These are phyloP conservation scores for Agonopterix arenella DNA, from an alignment of 2,888 invertebrate genomes.

Conservation along the genomic window DNA sequence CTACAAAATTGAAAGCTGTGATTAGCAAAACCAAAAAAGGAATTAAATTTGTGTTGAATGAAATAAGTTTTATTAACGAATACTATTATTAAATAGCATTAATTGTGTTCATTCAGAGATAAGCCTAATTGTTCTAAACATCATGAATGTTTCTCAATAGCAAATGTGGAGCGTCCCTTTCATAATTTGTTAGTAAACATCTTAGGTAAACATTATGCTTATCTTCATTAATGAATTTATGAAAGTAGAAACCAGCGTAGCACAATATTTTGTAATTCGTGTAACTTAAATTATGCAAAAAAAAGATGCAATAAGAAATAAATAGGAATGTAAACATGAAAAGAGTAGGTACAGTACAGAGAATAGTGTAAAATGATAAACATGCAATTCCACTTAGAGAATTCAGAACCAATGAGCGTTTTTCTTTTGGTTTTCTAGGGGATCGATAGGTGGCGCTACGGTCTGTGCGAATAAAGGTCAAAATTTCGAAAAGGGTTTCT, in stretches of 20 bases:
- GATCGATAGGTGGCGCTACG: too few species aligned
- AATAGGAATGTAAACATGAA: conserved; percentile 10
- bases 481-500: too few species aligned
- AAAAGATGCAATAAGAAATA: conserved; percentile 5
- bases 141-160: conserved; percentile 15
- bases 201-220: conserved; percentile 31
- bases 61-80: too few species aligned
- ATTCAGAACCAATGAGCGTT: too few species aligned
- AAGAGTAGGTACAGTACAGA: conserved; percentile 8
- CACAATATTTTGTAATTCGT: conserved; percentile 17
- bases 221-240: conserved; percentile 26
- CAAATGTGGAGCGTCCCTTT: conserved; percentile 29
- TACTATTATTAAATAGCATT: conserved; percentile 1
- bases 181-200: conserved; percentile 32
- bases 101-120: conserved; percentile 17
- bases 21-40: too few species aligned
- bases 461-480: too few species aligned
- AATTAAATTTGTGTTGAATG: too few species aligned
- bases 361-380: conserved; percentile 4
- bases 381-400: conserved; percentile 1
- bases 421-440: too few species aligned
- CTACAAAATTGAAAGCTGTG: too few species aligned
- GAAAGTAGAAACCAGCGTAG: conserved; percentile 23
- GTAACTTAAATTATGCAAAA: conserved; percentile 10
- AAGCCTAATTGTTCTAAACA: conserved; percentile 16